A percentile compares a stretch with the other conserved stretches of the same genome.
Conservation (phyloP, 2,113 vertebrate genomes). For the Zapus hudsonius region DNA sequence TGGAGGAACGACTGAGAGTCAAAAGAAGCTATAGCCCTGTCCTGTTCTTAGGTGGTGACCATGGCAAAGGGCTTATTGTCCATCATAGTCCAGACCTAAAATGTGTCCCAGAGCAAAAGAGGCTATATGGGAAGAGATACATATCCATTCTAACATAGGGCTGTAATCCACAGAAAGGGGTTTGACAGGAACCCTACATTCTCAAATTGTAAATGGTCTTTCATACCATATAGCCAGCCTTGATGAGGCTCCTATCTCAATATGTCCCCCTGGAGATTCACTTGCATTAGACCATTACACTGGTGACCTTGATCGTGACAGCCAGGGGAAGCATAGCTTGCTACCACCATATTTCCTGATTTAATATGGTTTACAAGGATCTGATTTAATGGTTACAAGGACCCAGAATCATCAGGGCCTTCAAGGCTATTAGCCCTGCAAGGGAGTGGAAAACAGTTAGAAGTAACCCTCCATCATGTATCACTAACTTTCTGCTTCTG, state of each 20-base stretch:
- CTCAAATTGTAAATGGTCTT: not conserved
- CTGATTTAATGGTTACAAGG: not conserved
- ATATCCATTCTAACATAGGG: not conserved
- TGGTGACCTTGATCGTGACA: not conserved
- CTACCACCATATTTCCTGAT: not conserved
- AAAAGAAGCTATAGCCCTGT: too few relatives aligned
- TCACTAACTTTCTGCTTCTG: accelerated
- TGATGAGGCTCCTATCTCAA: not conserved
- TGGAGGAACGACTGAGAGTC: accelerated
- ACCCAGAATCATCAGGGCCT: not conserved
- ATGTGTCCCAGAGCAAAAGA: not conserved
- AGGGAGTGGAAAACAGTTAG: not conserved
- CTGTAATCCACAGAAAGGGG: accelerated
- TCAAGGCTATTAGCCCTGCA: not conserved
- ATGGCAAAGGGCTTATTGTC: not conserved
- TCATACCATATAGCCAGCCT: accelerated
- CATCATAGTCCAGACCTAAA: not conserved
- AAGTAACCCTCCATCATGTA: accelerated
- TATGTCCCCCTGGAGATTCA: not conserved
- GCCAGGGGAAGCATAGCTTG: not conserved
- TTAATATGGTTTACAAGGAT: too few relatives aligned
- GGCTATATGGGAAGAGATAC: not conserved
- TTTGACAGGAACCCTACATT: not conserved
- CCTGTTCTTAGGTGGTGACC: not conserved
- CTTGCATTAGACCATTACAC: not conserved